phyloP scores from a whole-genome alignment of 2,888 invertebrate genomes.

The Caenorhabditis panamensis region DNA sequence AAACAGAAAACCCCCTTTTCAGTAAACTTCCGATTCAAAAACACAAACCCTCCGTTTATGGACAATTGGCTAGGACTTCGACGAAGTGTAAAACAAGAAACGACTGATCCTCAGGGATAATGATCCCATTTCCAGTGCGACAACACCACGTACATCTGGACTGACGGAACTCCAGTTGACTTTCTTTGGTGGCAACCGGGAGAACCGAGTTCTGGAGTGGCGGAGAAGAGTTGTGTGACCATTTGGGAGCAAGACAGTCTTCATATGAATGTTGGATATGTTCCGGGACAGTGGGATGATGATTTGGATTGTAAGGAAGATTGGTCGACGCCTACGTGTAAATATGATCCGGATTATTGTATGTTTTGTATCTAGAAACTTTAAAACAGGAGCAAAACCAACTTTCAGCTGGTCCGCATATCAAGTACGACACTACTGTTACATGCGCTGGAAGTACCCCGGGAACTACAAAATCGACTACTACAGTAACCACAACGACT shows the following conservation, averaged over 20 bases:
- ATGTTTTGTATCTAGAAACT: not conserved
- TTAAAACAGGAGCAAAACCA: not conserved
- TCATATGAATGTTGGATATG: conserved; percentile 13
- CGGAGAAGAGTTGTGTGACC: conserved; percentile 49
- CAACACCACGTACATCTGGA: conserved; percentile 46
- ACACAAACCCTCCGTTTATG: conserved; percentile 23
- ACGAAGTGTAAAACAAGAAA: conserved; percentile 9
- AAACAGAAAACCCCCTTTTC: too few relatives aligned
- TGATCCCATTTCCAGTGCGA: conserved; percentile 31
- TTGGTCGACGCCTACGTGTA: conserved; percentile 47
- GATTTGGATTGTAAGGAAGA: conserved; percentile 53
- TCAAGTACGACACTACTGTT: conserved; percentile 38
- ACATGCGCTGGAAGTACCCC: conserved; percentile 9
- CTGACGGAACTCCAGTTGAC: conserved; percentile 47
- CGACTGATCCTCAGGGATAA: too few relatives aligned
- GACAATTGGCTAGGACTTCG: conserved; percentile 52
- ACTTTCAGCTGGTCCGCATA: conserved; percentile 32
- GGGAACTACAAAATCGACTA: not conserved
- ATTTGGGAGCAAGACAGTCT: conserved; percentile 34
- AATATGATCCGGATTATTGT: conserved; percentile 46
- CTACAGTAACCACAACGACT: too few relatives aligned
- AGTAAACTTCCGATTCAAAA: conserved; percentile 20
- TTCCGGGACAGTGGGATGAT: conserved; percentile 49
- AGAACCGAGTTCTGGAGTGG: conserved; percentile 30
- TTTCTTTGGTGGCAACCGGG: conserved; percentile 54